These are phyloP conservation scores for Caranx melampygus DNA, from an alignment of 2,113 vertebrate species.

Conservation along the genomic window DNA sequence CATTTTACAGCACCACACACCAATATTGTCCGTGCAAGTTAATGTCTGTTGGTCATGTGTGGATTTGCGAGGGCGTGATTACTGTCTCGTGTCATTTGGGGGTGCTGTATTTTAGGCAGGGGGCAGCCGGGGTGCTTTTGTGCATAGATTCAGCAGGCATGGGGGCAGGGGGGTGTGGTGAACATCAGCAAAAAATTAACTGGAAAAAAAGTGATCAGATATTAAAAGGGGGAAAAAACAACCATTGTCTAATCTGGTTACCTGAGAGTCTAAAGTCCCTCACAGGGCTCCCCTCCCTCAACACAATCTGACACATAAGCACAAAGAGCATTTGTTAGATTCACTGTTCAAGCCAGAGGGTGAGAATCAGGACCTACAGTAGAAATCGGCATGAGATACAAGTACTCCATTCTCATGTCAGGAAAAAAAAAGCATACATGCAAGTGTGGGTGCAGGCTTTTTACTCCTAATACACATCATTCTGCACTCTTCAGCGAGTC, in stretches of 20 bases:
- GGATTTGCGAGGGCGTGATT: conserved; percentile 54
- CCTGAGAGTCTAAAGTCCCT: conserved; percentile 82
- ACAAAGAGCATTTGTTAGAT: conserved; percentile 81
- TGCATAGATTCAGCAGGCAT: conserved; percentile 65
- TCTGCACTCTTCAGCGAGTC: conserved; percentile 47
- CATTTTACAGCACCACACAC: conserved; percentile 53
- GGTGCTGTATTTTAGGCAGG: conserved; percentile 45
- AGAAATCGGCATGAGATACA: conserved; percentile 29
- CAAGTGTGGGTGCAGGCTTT: conserved; percentile 39
- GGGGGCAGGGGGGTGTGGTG: conserved; percentile 43
- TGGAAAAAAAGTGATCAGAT: conserved; percentile 44
- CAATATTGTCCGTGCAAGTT: conserved; percentile 47
- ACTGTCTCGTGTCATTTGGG: conserved; percentile 46
- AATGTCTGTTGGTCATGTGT: conserved; percentile 50
- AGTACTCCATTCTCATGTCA: conserved; percentile 31
- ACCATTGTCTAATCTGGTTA: conserved; percentile 64
- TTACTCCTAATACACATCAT: conserved; percentile 32
- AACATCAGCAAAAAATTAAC: conserved; percentile 69
- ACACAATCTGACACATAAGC: conserved; percentile 81
- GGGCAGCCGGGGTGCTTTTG: conserved; percentile 48
- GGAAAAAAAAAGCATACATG: conserved; percentile 11
- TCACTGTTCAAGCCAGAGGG: conserved; percentile 56
- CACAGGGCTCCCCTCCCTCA: conserved; percentile 81
- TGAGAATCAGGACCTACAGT: conserved; percentile 42
- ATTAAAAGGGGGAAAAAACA: conserved; percentile 34